Evolutionary conservation across 2,113 vertebrate species (phyloP).

Genomic region (Halcyon senegalensis): DNA sequence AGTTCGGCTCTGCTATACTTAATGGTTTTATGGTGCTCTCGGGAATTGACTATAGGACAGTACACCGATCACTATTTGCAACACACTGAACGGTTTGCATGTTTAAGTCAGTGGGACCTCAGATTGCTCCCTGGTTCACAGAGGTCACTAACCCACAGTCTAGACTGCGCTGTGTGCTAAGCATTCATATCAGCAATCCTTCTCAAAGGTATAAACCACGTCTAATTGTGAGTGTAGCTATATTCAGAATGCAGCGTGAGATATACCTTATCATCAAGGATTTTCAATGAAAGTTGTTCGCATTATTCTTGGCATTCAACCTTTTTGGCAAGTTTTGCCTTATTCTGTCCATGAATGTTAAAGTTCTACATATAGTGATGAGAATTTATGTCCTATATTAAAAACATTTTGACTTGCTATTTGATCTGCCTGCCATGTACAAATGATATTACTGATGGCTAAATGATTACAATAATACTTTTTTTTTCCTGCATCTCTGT

Average conservation of each 20-base stretch:
- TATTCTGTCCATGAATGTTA: neutral
- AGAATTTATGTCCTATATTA: neutral
- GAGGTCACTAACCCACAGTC: neutral
- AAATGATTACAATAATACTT: neutral
- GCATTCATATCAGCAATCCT: neutral
- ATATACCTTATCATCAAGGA: neutral
- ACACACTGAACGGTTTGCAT: neutral
- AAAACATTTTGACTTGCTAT: neutral
- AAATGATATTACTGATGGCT: neutral
- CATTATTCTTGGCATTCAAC: neutral
- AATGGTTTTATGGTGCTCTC: neutral
- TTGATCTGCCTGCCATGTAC: neutral
- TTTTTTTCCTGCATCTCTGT: fast-evolving
- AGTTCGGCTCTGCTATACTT: neutral
- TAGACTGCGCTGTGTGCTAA: neutral
- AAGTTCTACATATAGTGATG: neutral
- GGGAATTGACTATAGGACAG: neutral
- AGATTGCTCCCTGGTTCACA: neutral
- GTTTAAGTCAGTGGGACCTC: neutral
- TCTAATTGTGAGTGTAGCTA: neutral
- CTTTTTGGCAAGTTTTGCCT: neutral
- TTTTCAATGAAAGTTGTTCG: neutral
- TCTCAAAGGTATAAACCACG: neutral
- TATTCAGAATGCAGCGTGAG: neutral
- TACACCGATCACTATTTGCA: neutral